Conservation (phyloP, 30 jellyfish, hydroid and myxozoan species). For the Cassiopea xamachana region DNA sequence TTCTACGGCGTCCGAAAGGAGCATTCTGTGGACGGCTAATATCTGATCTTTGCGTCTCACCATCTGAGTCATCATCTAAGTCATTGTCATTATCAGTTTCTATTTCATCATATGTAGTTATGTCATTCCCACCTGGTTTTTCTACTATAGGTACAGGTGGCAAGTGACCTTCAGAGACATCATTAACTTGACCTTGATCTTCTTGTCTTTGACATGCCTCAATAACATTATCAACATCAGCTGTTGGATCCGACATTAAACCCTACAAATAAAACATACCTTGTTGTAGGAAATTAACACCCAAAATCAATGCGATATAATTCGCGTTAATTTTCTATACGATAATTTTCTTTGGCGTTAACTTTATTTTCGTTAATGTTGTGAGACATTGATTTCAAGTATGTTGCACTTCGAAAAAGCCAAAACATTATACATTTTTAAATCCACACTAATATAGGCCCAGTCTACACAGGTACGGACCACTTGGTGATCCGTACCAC, state of each 20-base stretch:
- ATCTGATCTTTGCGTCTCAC: background rate
- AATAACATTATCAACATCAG: background rate
- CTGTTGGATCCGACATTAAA: background rate
- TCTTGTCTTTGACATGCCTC: background rate
- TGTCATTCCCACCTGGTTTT: background rate
- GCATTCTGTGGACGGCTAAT: background rate
- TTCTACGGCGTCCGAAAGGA: background rate
- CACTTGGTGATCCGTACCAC: too few species aligned
- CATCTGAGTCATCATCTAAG: constrained; percentile 5
- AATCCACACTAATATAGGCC: too few species aligned
- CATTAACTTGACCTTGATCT: background rate
- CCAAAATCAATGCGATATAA: too few species aligned
- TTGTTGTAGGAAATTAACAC: background rate
- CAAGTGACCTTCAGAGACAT: background rate
- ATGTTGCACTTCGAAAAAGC: too few species aligned
- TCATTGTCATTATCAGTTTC: background rate
- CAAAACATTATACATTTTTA: too few species aligned
- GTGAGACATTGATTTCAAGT: too few species aligned
- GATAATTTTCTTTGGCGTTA: too few species aligned
- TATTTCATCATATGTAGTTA: background rate
- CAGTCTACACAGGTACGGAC: too few species aligned
- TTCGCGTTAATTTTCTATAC: too few species aligned
- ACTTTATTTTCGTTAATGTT: too few species aligned
- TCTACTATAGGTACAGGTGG: background rate
- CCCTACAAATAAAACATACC: background rate